These are phyloP conservation scores for Echinometra lucunter DNA, from an alignment of 53 echinoderm and acorn worm genomes.

Conservation along the genomic window DNA sequence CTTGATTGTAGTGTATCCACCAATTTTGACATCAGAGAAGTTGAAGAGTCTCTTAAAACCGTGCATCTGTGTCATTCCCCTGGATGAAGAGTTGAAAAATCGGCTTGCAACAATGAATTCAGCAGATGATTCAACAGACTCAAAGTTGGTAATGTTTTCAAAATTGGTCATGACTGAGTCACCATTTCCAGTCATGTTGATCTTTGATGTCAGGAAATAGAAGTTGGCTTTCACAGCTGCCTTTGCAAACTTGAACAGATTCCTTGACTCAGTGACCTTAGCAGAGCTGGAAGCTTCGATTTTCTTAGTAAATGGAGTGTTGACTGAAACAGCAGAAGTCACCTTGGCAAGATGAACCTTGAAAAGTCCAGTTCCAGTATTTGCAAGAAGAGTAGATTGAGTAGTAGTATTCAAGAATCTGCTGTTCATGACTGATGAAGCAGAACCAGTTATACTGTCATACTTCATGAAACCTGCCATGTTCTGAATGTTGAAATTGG, in stretches of 20 bases:
- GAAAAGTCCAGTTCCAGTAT: slow-evolving; percentile 75
- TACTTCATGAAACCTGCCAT: slow-evolving; percentile 68
- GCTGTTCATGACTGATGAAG: slow-evolving; percentile 65
- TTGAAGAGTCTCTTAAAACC: slow-evolving; percentile 62
- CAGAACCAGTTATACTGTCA: slow-evolving; percentile 46
- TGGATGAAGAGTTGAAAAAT: slow-evolving; percentile 73
- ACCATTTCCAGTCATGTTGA: slow-evolving; percentile 77
- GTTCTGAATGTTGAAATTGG: slow-evolving; percentile 56
- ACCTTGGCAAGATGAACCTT: slow-evolving; percentile 76
- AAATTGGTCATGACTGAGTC: slow-evolving; percentile 64
- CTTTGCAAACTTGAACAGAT: slow-evolving; percentile 74
- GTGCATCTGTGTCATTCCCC: slow-evolving; percentile 35
- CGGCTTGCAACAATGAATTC: slow-evolving; percentile 52
- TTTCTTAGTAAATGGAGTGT: slow-evolving; percentile 66
- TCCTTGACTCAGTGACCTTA: slow-evolving; percentile 75
- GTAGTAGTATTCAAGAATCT: slow-evolving; percentile 70
- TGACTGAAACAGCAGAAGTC: slow-evolving; percentile 56
- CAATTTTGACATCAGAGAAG: slow-evolving; percentile 68
- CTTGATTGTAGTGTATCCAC: slow-evolving; percentile 71
- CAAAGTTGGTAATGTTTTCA: slow-evolving; percentile 66
- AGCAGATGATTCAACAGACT: slow-evolving; percentile 51
- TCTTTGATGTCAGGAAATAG: slow-evolving; percentile 64
- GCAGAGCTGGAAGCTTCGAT: slow-evolving; percentile 71
- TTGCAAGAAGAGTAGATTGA: slow-evolving; percentile 63
- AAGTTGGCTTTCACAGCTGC: slow-evolving; percentile 17